Conservation (phyloP, 1,140 invertebrate species). For the Vanessa atalanta region DNA sequence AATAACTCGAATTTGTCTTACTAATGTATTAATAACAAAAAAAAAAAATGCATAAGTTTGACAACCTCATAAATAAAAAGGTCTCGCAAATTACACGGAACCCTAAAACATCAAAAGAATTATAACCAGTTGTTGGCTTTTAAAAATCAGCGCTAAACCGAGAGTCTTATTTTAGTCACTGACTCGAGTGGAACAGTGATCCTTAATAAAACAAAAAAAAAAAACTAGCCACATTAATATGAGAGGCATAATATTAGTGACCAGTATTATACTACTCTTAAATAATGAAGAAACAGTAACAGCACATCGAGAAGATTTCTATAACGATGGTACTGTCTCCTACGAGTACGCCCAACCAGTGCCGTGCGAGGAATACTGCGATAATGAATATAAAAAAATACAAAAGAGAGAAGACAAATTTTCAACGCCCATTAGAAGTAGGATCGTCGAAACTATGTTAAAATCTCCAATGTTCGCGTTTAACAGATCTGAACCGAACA, state of each 20-base stretch:
- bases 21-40: too few species aligned
- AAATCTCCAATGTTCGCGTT: conserved; percentile 47
- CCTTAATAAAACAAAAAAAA: neutral
- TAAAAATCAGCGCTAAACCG: neutral
- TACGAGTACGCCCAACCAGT: conserved; percentile 46
- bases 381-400: conserved; percentile 30
- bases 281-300: neutral
- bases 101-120: neutral
- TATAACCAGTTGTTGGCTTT: conserved; percentile 2
- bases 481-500: conserved; percentile 44
- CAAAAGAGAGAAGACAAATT: conserved; percentile 38
- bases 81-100: neutral
- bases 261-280: neutral
- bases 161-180: neutral
- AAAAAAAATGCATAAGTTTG: neutral
- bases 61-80: neutral
- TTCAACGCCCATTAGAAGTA: conserved; percentile 43
- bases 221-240: neutral
- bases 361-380: conserved; percentile 38
- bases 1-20: too few species aligned
- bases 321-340: neutral
- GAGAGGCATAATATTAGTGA: neutral
- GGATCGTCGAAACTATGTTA: conserved; percentile 59
- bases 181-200: neutral
- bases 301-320: neutral